Evolutionary conservation across 2,113 vertebrate species (phyloP), one percentile per base, ranked within the genome.

Genomic region (Sclerurus mexicanus): DNA sequence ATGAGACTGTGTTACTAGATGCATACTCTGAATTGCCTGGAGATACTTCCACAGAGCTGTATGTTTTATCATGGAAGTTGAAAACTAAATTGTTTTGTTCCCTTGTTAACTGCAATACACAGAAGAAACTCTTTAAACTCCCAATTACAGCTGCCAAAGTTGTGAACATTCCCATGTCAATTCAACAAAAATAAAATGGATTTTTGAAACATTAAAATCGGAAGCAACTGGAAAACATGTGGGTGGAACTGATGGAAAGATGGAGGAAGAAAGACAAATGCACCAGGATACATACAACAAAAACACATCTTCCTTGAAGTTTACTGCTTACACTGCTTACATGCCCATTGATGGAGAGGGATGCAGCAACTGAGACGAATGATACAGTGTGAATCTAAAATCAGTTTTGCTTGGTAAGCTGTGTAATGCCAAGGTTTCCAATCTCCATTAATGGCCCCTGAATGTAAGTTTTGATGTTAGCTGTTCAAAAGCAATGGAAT

Each of bases 41-140:
- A 93, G 81, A 89, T 68, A 71, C 25, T 90, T 71, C 30, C 8
- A 9, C 33, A 76, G 73, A 92, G 87, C 59, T 55, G 5, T 85
- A 64, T 79, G 84, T 92, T 95, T 90, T 87, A 89, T 86, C 87
- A 88, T 86, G 33, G 24, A 86, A 68, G 74, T 58, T 96, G 93
- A 88, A 95, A 95, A 85, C 37, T 5, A 80, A 95, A 90, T 72
- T 90, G 62, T 85, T 92, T 93, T 89, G 25, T 82, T 94, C 77
- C 50, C 31, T 42, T 52, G 33, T 58, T 88, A 87, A 72, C 69
- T 80, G 62, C 72, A 95, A 49, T 58, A 73, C 77, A 75, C 52
- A 73, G 39, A 74, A 63, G 23, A 37, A 80, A 80, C 30, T 92
- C 74, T 72, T 37, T 85, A 78, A 91, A 96, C 47, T 88, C 46